Base-by-base conservation (phyloP, 2,797 vertebrate genomes). In the Danio jaintianensis region DNA sequence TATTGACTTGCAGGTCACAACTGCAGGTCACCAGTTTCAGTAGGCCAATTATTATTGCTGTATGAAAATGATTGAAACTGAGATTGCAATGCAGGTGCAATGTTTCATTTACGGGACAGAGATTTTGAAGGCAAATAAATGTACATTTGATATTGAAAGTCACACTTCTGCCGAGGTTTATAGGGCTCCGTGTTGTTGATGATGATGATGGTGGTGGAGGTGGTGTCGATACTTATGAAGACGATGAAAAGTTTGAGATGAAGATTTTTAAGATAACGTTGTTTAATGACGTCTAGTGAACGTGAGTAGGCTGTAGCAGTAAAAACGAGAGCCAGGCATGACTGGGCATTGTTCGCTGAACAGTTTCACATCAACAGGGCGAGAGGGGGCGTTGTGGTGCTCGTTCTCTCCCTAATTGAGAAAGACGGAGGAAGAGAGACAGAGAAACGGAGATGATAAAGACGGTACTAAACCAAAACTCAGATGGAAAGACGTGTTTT, bases 291-390 rank as follows among this genome's bases (percentile, higher is more conserved):
- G 88, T 86, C 83, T 83, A 86, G 86, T 74, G 68, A 85, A 84
- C 84, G 86, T 83, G 78, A 87, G 86, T 87, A 85, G 85, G 85
- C 67, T 87, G 88, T 86, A 82, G 90, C 64, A 94, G 85, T 94
- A 91, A 94, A 89, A 94, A 79, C 89, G 93, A 94, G 93, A 94
- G 90, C 83, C 86, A 82, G 91, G 86, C 92, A 92, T 93, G 93
- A 93, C 90, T 93, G 90, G 90, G 90, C 92, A 90, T 36, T 81
- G 85, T 77, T 78, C 85, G 48, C 43, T 86, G 84, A 72, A 73
- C 87, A 86, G 92, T 93, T 93, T 93, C 90, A 47, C 58, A 89
- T 84, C 78, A 69, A 79, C 71, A 81, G 83, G 78, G 72, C 78
- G 71, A 83, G 82, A 83, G 86, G 83, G 81, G 83, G 83, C 70